Conservation (phyloP, 2,797 vertebrate genomes). For the Hippopotamyrus pictus region DNA sequence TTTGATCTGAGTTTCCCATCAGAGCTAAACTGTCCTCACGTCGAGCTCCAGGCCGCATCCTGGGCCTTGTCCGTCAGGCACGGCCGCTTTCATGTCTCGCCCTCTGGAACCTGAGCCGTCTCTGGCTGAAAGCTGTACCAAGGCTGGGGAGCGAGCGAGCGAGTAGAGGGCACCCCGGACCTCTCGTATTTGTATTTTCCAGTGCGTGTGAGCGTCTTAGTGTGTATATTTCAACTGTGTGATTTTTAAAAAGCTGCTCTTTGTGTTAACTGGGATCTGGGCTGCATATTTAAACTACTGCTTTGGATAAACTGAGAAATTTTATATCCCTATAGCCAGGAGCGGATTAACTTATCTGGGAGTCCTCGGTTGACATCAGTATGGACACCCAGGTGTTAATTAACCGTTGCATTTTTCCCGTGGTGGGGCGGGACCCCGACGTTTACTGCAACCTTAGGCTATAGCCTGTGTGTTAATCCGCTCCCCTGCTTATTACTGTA, state of each 20-base stretch:
- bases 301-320: background rate
- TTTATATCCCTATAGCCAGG: background rate
- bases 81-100: conserved; percentile 13
- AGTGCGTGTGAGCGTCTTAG: conserved; percentile 25
- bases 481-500: background rate
- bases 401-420: background rate
- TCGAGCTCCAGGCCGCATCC: conserved; percentile 68
- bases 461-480: background rate
- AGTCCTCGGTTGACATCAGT: background rate
- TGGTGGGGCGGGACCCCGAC: background rate
- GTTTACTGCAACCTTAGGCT: background rate
- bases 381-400: background rate
- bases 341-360: background rate
- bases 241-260: conserved; percentile 58
- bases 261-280: conserved; percentile 30
- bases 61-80: conserved; percentile 54
- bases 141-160: background rate
- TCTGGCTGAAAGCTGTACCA: conserved; percentile 3
- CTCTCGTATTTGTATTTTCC: conserved; percentile 24
- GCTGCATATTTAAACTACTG: background rate
- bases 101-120: conserved; percentile 12
- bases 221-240: conserved; percentile 35
- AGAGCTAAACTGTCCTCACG: conserved; percentile 75
- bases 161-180: background rate
- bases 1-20: conserved; percentile 75